Evolutionary conservation across 2,113 vertebrate species (phyloP), one percentile per base, ranked within the genome.

Genomic region (Percopsis transmontana): DNA sequence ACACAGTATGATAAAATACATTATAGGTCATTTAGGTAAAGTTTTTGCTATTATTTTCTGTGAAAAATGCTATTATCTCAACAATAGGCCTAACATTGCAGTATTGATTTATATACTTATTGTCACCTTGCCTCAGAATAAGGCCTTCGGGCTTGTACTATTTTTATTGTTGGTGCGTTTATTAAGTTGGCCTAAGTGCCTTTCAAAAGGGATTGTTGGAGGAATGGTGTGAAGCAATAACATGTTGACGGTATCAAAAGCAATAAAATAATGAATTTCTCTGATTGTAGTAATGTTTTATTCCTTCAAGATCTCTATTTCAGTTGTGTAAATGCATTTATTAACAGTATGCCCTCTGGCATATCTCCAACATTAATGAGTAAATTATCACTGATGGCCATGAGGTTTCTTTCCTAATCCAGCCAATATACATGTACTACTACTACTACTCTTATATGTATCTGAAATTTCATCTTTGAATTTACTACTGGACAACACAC

Each of bases 241-340:
- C 56, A 58, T 57, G 53, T 68, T 44, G 39, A 66, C 39, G 18
- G 3, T 66, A 64, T 80, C 41, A 40, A 3, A 74, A 70, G 77
- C 78, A 80, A 81, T 70, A 51, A 51, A 79, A 74, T 15, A 40
- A 23, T 38, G 15, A 58, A 62, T 56, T 59, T 66, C 11, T 66
- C 5, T 39, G 38, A 60, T 58, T 14, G 23, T 19, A 41, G 1
- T 51, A 48, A 56, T 55, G 11, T 40, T 77, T 74, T 53, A 38
- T 65, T 79, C 62, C 74, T 72, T 50, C 48, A 44, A 47, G 55
- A 76, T 79, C 70, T 76, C 73, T 71, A 68, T 76, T 78, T 59
- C 40, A 55, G 2, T n/a, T 58, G 61, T 27, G 14, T 19, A 4
- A 12, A 40, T 41, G 27, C 39, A 1, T 44, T 62, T 60, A 68